phyloP scores from a whole-genome alignment of 1,140 invertebrate species.

The Bilobella aurantiaca region DNA sequence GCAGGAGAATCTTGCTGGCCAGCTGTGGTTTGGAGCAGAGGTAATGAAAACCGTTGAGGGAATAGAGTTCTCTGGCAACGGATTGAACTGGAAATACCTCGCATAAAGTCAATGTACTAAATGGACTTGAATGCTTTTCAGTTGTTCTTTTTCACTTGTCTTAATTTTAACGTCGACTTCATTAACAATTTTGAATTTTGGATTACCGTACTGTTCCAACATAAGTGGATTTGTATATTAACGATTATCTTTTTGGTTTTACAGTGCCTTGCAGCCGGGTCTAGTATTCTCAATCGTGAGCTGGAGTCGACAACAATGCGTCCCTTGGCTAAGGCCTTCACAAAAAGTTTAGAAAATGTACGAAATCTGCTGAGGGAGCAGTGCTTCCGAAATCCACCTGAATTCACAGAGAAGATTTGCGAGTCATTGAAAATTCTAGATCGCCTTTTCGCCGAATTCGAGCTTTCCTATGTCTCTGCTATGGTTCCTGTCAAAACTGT shows the following conservation, averaged over 20 bases:
- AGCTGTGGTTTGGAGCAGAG: constrained; percentile 99
- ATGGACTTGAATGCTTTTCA: no score
- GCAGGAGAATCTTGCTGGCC: constrained; percentile 92
- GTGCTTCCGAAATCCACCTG: constrained; percentile 46
- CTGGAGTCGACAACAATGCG: constrained; percentile 88
- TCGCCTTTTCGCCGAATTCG: constrained; percentile 90
- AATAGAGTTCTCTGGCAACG: no score
- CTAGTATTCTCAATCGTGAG: constrained; percentile 94
- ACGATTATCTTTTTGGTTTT: no score
- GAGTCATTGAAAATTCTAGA: constrained; percentile 90
- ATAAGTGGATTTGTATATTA: no score
- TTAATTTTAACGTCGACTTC: no score
- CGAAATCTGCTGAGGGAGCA: constrained; percentile 79
- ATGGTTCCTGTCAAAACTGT: constrained; percentile 98
- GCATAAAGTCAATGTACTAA: no score
- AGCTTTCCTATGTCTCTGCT: constrained; percentile 92
- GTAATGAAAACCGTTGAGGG: no score
- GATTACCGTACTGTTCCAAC: no score
- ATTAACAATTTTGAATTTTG: constrained; percentile 1
- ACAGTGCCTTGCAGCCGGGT: constrained; percentile 76
- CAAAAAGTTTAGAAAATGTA: constrained; percentile 85
- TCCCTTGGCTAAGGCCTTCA: constrained; percentile 88
- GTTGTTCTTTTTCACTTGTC: no score
- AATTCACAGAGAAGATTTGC: constrained; percentile 64
- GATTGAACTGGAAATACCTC: no score